These are phyloP conservation scores for Amblyraja radiata DNA, from an alignment of 2,797 vertebrate genomes.

Conservation along the genomic window DNA sequence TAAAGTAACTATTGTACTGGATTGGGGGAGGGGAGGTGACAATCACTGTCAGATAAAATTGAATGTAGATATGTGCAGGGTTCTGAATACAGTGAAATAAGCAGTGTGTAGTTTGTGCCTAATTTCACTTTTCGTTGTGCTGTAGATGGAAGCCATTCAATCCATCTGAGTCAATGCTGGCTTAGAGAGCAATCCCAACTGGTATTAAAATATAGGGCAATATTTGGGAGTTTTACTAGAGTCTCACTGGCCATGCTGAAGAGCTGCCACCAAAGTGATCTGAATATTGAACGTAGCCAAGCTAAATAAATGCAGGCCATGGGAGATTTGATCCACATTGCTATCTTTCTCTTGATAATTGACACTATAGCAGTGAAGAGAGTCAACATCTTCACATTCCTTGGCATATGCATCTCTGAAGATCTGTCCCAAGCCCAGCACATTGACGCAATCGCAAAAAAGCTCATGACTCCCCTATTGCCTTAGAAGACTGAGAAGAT, in stretches of 20 bases:
- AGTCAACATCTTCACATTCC: no score
- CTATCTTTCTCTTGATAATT: neutral
- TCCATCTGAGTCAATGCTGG: no score
- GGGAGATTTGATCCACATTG: neutral
- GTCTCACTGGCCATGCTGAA: neutral
- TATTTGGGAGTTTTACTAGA: neutral
- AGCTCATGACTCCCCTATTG: no score
- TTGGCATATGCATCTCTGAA: no score
- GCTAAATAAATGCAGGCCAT: neutral
- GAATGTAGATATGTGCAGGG: neutral
- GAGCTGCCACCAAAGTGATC: neutral
- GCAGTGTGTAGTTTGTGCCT: neutral
- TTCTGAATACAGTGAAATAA: neutral
- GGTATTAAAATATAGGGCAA: neutral
- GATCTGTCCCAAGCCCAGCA: no score
- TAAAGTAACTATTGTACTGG: neutral
- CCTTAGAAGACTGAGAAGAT: no score
- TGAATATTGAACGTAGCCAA: neutral
- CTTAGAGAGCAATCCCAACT: no score
- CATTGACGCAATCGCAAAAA: no score
- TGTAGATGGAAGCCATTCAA: no score
- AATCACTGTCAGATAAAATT: no score
- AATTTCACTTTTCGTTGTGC: no score
- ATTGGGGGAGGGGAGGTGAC: neutral
- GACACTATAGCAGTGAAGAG: no score